These are phyloP conservation scores for Junco hyemalis DNA, from an alignment of 2,113 vertebrate genomes.

Conservation along the genomic window DNA sequence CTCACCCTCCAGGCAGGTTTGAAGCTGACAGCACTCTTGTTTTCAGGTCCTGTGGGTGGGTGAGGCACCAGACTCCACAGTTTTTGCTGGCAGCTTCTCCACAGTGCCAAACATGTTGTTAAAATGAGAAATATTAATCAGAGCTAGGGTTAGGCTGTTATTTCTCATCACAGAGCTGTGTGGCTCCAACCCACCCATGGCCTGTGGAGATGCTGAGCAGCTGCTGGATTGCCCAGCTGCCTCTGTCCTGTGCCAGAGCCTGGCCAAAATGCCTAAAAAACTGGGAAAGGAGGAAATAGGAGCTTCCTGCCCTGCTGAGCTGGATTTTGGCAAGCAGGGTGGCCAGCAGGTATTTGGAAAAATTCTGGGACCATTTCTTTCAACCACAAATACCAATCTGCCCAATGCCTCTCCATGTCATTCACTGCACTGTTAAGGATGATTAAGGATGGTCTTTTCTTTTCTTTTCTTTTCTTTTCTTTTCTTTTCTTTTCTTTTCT, in stretches of 20 bases:
- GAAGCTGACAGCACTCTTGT: neutral
- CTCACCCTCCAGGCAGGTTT: neutral
- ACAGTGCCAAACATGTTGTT: neutral
- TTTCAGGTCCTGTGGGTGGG: neutral
- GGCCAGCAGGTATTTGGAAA: neutral
- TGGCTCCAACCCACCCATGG: neutral
- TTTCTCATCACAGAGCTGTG: neutral
- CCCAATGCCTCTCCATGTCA: rapidly evolving
- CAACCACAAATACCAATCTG: neutral
- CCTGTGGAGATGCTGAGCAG: neutral
- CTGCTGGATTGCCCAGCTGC: neutral
- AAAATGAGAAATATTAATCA: neutral
- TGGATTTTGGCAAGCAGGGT: neutral
- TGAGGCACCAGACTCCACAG: neutral
- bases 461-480: too few relatives aligned
- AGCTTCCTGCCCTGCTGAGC: neutral
- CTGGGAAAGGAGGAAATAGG: neutral
- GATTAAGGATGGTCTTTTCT: neutral
- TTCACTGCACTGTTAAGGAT: neutral
- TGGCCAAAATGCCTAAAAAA: neutral
- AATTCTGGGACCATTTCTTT: neutral
- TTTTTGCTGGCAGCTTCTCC: conserved; percentile 2
- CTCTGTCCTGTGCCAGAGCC: neutral
- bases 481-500: too few relatives aligned
- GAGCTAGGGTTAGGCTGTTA: neutral